Base-by-base conservation (phyloP, 2,797 vertebrate genomes). In the Acanthornis magna region DNA sequence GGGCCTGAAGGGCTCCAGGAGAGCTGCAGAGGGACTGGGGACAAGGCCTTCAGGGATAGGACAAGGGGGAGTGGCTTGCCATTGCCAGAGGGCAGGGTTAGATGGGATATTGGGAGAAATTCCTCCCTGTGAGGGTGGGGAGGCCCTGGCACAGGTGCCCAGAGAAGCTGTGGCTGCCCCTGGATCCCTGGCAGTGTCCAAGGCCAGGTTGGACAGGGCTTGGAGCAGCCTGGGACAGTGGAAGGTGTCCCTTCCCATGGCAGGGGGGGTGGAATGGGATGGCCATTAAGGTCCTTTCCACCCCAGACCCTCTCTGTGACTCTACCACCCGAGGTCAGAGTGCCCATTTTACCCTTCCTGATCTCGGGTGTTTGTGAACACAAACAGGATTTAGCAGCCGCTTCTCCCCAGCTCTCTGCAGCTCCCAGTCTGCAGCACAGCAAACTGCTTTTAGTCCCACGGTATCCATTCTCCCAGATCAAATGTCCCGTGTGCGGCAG, bases 401-500 rank as follows among this genome's bases (percentile, higher is more conserved):
- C 11, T 22, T 50, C n/a, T n/a, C 30, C 38, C 29, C 36, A 40
- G 13, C 45, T 38, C 58, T 43, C 60, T 40, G 79, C 58, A 5
- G 1, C 7, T 4, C 58, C 23, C 13, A 10, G 10, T 0, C 60
- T 42, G 63, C 54, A 19, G 77, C 42, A 0, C 71, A 9, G 63
- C 47, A 4, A 0, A 16, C 10, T 0, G 21, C 0, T n/a, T 20
- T 60, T 1, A 8, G 47, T 19, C 25, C 47, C 20, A 1, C 4
- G 72, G 26, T 21, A 10, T 5, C 1, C 0, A 1, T 66, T 57
- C 22, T 23, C 73, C 34, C 12, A 1, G 25, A 4, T 10, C 3
- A 32, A 67, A 12, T 0, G 0, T 26, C 42, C 50, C 1, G 1
- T 5, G 57, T 3, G 48, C 74, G 14, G 14, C 21, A 10, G 1